Evolutionary conservation across 2,113 vertebrate genomes (phyloP), one percentile per base, ranked within the genome.

Genomic region (Verasper variegatus): DNA sequence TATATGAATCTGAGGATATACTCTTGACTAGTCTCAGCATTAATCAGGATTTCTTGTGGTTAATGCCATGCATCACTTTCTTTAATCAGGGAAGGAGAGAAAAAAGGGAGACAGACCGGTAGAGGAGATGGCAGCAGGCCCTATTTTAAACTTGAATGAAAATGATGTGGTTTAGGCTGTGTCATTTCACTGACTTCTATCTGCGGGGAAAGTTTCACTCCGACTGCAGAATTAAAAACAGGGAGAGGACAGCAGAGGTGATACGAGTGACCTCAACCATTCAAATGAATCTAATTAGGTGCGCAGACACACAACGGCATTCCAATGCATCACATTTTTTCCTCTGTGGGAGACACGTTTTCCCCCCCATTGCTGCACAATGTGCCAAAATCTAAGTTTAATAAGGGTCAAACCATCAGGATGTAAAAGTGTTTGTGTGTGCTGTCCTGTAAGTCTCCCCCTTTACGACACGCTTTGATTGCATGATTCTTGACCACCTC

Each of bases 41-140:
- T 91, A 88, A 89, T 92, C 90, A 86, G 80, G 68, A 68, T 51
- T 71, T 79, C 73, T 62, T 64, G 64, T 61, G 74, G 66, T 54
- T 82, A 80, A 83, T 80, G 35, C 60, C 75, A 85, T 87, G 77
- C 71, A 86, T 88, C 78, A 85, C 78, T 26, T 67, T 70, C 58
- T 86, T 74, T 84, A 87, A 89, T 89, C 83, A 87, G 65, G 67
- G n/a, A 42, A 23, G 35, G 40, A 35, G 59, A 54, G 54, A 49
- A 31, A 60, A 64, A 54, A 37, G 52, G 24, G 60, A 52, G 52
- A 69, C 55, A 21, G 82, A 68, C 24, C 10, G 37, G 5, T 2
- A 40, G 40, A 12, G 40, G 11, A 42, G 40, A 42, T 42, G 13
- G 51, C 66, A 63, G 24, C 20, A 40, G 45, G 45, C 35, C 51